A percentile compares a stretch with the other conserved stretches of the same genome.
These are phyloP conservation scores for Theretra japonica DNA, from an alignment of 2,888 invertebrate genomes.

Conservation along the genomic window DNA sequence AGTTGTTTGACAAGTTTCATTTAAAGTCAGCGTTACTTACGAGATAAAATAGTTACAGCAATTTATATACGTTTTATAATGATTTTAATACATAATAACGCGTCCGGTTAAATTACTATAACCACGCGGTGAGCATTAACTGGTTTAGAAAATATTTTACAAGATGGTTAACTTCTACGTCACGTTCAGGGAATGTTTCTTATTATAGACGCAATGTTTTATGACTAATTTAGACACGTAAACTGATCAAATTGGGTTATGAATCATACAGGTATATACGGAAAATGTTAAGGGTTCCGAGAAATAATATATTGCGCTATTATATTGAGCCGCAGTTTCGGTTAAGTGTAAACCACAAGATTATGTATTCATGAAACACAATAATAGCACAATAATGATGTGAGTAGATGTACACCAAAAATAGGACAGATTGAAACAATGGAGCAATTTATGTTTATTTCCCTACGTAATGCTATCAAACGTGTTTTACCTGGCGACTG, in stretches of 20 bases:
- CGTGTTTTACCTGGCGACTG: neutral
- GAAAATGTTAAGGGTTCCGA: neutral
- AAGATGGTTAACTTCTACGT: slow-evolving; percentile 1
- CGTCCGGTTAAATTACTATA: slow-evolving; percentile 15
- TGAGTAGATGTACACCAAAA: neutral
- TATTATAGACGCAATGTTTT: neutral
- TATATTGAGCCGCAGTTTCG: too few relatives aligned
- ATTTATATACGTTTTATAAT: slow-evolving; percentile 21
- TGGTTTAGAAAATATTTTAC: slow-evolving; percentile 16
- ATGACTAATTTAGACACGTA: neutral
- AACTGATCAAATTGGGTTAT: neutral
- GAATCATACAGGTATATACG: neutral
- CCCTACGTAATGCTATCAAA: neutral
- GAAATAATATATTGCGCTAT: too few relatives aligned
- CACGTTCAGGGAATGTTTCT: neutral
- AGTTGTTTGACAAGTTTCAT: slow-evolving; percentile 26
- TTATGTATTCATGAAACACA: too few relatives aligned
- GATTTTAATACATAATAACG: slow-evolving; percentile 20
- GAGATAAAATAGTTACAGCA: slow-evolving; percentile 10
- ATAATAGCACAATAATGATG: too few relatives aligned
- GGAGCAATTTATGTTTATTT: slow-evolving; percentile 10
- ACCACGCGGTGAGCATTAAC: neutral
- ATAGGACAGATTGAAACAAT: slow-evolving; percentile 2
- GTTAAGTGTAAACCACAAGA: neutral
- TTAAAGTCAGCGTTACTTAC: slow-evolving; percentile 18